Percentiles rank a stretch among this genome's conserved stretches.
phyloP scores from a whole-genome alignment of 2,888 invertebrate genomes.

The Sminthurinus aureus region DNA sequence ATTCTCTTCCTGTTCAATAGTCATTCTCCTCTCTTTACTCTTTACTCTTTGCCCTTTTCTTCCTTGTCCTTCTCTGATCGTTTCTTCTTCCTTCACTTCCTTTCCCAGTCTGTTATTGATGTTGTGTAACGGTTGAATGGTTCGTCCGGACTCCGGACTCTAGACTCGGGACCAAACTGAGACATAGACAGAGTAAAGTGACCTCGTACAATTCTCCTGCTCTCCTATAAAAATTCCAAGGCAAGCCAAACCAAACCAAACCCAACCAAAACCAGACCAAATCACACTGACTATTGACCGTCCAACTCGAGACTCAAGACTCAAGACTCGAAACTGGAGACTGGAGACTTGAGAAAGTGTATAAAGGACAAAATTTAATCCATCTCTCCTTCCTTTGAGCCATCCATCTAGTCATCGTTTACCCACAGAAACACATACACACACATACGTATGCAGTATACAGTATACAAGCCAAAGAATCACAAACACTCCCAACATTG shows the following conservation, averaged over 20 bases:
- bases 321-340: background rate
- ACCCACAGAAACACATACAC: background rate
- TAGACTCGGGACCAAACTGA: background rate
- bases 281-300: no score
- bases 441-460: no score
- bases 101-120: background rate
- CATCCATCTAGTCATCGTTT: conserved; percentile 3
- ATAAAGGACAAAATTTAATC: conserved; percentile 3
- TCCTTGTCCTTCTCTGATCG: background rate
- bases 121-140: background rate
- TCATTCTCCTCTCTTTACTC: background rate
- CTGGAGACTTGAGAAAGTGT: background rate
- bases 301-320: no score
- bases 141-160: no score
- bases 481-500: no score
- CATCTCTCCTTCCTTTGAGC: background rate
- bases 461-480: no score
- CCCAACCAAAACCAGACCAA: no score
- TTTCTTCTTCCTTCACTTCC: background rate
- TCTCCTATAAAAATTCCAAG: background rate
- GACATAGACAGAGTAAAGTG: no score
- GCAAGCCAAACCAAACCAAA: no score
- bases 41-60: background rate
- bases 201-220: conserved; percentile 7
- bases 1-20: conserved; percentile 24